Conservation (phyloP, 2,113 vertebrate genomes). For the Mormyrus iriodes region DNA sequence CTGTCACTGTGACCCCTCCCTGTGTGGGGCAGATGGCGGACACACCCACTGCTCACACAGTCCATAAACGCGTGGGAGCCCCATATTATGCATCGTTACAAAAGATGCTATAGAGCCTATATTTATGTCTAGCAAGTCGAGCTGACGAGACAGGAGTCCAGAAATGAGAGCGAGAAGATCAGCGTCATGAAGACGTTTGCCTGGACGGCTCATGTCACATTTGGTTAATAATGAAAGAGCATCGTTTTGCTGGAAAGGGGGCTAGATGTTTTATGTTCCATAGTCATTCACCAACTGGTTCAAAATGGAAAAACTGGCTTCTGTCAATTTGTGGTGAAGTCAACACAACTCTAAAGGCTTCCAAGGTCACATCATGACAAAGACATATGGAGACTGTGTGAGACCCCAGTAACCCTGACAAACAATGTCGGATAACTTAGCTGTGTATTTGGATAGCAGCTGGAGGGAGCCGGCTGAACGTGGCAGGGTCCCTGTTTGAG, state of each 20-base stretch:
- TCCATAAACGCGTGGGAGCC: background rate
- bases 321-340: background rate
- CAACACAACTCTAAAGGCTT: background rate
- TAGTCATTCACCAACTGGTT: background rate
- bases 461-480: background rate
- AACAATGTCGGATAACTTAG: background rate
- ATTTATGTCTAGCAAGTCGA: background rate
- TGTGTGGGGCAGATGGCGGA: background rate
- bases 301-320: background rate
- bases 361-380: background rate
- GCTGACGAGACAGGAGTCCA: background rate
- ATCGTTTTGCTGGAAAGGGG: background rate
- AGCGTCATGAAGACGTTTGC: background rate
- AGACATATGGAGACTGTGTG: background rate
- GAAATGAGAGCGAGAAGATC: background rate
- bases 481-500: background rate
- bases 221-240: background rate
- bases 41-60: background rate
- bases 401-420: background rate
- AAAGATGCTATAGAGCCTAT: background rate
- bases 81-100: background rate
- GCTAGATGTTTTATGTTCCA: background rate
- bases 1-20: background rate
- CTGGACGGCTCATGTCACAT: background rate
- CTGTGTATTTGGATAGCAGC: background rate